These are phyloP conservation scores for Platysternon megacephalum DNA, from an alignment of 2,113 vertebrate species.

Conservation along the genomic window DNA sequence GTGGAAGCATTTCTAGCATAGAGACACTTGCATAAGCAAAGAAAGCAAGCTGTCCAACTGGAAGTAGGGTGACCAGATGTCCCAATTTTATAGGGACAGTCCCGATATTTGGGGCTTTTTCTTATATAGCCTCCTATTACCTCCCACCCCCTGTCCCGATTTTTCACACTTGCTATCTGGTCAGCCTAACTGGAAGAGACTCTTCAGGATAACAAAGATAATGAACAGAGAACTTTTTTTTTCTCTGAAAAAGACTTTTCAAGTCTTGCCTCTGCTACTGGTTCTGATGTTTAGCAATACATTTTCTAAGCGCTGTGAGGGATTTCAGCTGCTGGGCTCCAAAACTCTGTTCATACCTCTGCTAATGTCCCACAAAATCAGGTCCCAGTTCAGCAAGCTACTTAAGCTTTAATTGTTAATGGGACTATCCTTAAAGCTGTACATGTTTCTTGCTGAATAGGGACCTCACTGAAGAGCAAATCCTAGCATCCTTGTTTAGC, in stretches of 20 bases:
- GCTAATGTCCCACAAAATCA: not conserved
- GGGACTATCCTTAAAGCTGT: not conserved
- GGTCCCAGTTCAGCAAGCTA: constrained; percentile 13
- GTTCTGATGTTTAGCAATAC: constrained; percentile 23
- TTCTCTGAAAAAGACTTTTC: not conserved
- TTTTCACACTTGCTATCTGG: too few species aligned
- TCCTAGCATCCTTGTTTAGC: not conserved
- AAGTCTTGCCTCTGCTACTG: constrained; percentile 14
- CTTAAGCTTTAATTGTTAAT: constrained; percentile 36
- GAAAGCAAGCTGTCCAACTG: constrained; percentile 6
- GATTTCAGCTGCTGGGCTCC: constrained; percentile 12
- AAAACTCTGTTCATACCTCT: not conserved
- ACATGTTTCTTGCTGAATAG: not conserved
- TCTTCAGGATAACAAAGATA: not conserved
- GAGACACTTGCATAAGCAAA: not conserved
- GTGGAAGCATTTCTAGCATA: constrained; percentile 34
- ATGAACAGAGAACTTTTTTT: not conserved
- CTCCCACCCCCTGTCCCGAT: too few species aligned
- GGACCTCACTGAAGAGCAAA: not conserved
- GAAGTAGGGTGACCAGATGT: not conserved
- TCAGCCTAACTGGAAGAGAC: not conserved
- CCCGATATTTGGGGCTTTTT: too few species aligned
- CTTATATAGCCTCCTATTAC: too few species aligned
- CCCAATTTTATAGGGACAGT: too few species aligned
- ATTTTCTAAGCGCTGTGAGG: not conserved